Evolutionary conservation across 2,888 invertebrate genomes (phyloP), one percentile per base, ranked within the genome.

Genomic region (Oxyscelio sp.): DNA sequence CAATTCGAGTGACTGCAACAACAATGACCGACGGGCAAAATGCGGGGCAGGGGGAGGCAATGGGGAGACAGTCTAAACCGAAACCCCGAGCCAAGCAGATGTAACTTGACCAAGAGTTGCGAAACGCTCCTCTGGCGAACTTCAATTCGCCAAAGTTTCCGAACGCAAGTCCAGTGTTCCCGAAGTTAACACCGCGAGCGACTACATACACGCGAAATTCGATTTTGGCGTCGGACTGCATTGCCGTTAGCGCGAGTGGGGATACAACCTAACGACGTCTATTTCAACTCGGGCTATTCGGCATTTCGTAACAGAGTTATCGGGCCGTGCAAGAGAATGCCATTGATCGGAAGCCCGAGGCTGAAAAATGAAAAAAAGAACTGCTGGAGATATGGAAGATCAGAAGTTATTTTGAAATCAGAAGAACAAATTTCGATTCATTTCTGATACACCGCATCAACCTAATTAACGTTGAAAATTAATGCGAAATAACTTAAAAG

Each of bases 201-300:
- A 31, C 52, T 50, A 82, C 85, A 79, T 83, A 70, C 83, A 77
- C 70, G 79, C 61, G 71, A 86, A 89, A 87, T 88, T 89, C 87
- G 86, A 88, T 87, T 87, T 85, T 65, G 75, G 50, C 84, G 66
- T 63, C 56, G 81, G 81, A 75, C 82, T 66, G 74, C 85, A 61
- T 79, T 85, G 59, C 43, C 66, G 45, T 27, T 50, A 19, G 48
- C 31, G 27, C 40, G 22, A 24, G 54, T 17, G 15, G n/a, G 34
- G 63, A 13, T 43, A 34, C 45, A 38, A 75, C 70, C 78, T 85
- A 87, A 85, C 81, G 79, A 85, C 61, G 71, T 84, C 86, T 83
- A 77, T 78, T 74, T 85, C 83, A 81, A 82, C 34, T 54, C 54
- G 27, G 27, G 24, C 54, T 54, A 54, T 54, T 54, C 27, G 54